phyloP scores from a whole-genome alignment of 2,797 vertebrate species.

The Botia almorhae region DNA sequence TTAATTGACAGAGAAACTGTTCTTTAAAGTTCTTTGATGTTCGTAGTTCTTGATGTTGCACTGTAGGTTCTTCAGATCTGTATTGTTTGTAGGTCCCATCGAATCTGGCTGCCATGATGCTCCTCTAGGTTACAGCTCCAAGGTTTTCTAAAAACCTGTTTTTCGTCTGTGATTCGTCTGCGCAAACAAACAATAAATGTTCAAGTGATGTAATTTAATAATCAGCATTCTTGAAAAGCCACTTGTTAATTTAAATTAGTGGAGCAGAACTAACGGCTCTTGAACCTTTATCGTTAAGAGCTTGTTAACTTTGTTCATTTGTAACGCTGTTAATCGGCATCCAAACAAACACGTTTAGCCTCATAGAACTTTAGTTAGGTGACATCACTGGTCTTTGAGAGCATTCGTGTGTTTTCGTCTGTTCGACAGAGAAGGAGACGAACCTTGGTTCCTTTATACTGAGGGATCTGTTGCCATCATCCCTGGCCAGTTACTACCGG shows the following conservation, averaged over 20 bases:
- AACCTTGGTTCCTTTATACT: slow-evolving; percentile 93
- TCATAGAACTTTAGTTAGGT: not conserved
- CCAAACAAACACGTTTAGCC: not conserved
- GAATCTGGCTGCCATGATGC: too few species aligned
- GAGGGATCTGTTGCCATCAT: slow-evolving; percentile 90
- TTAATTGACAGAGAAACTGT: not conserved
- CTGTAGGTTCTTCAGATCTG: too few species aligned
- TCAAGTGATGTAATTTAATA: not conserved
- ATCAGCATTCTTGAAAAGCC: too few species aligned
- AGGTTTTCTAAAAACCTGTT: not conserved
- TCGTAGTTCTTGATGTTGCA: too few species aligned
- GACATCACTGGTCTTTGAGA: slow-evolving; percentile 11
- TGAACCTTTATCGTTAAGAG: not conserved
- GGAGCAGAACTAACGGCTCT: not conserved
- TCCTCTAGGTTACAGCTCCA: too few species aligned
- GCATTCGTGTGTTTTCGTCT: slow-evolving; percentile 5
- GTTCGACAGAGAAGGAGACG: slow-evolving; percentile 92
- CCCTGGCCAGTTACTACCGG: slow-evolving; percentile 92
- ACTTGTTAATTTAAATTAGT: not conserved
- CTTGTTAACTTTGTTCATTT: not conserved
- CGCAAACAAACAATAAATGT: not conserved
- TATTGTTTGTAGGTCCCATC: too few species aligned
- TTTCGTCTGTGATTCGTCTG: too few species aligned
- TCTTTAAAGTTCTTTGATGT: not conserved
- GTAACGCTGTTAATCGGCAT: not conserved